Base-by-base conservation (phyloP, 2,888 invertebrate species). In the Trachelus iudaicus region DNA sequence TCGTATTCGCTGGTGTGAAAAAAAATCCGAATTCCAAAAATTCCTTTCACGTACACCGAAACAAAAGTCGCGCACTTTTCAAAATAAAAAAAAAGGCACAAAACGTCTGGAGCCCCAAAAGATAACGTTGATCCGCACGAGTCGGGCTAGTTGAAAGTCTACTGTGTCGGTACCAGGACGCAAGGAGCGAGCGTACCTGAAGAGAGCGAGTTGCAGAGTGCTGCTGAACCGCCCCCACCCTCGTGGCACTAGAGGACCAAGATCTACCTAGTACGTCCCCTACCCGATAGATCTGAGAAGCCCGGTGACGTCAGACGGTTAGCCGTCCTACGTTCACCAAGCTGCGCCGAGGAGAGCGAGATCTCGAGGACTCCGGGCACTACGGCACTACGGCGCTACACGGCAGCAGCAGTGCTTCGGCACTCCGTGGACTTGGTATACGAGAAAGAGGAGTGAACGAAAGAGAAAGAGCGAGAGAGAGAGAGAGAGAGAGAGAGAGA, bases 171-270 rank as follows among this genome's bases (percentile, higher is more conserved):
- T 87, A 89, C 87, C 87, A 86, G 89, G 85, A 80, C 78, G 86
- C 86, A 85, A 15, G 40, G 40, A 33, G 11, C 86, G 86, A 85
- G 88, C 88, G 88, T 90, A 90, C 89, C 89, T 89, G 88, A 87
- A 85, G 86, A 84, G 87, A 86, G 85, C 87, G 85, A 86, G 89
- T 88, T 83, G 85, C 85, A 81, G 89, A 85, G 87, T 85, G 85
- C 89, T 85, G 88, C 85, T 83, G 86, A 89, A 87, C 87, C 86
- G 84, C 89, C 89, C 90, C 89, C 90, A 88, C 88, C 87, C 85
- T 81, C 75, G 69, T 80, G 82, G 75, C 77, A 80, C 82, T 56
- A 40, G 71, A 76, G 77, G 68, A 75, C 79, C 81, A 78, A 77
- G 76, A 80, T 80, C 82, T 80, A 81, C 80, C 79, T 73, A 81